Evolutionary conservation across 2,113 vertebrate genomes (phyloP).

Genomic region (Nerophis lumbriciformis): DNA sequence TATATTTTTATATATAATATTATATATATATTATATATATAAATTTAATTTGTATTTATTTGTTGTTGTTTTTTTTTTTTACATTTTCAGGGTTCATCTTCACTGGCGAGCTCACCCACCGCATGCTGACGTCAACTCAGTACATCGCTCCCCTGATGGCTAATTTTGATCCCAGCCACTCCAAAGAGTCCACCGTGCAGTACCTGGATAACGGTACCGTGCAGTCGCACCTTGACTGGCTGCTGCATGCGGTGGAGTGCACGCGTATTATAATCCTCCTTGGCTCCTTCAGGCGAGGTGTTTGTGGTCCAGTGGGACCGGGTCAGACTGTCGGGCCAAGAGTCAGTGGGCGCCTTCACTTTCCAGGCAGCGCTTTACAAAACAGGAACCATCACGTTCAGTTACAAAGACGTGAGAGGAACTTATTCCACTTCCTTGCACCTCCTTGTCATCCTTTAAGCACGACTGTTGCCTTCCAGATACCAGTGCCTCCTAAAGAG

Average conservation of each 20-base stretch:
- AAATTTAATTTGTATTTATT: no score
- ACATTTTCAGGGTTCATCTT: constrained; percentile 82
- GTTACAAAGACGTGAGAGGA: constrained; percentile 85
- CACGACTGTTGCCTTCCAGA: constrained; percentile 56
- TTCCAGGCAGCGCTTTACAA: constrained; percentile 86
- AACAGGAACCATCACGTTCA: constrained; percentile 82
- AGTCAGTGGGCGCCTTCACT: constrained; percentile 83
- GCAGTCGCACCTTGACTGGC: background rate
- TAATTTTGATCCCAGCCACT: constrained; percentile 89
- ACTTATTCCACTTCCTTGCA: background rate
- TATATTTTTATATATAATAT: no score
- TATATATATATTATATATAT: no score
- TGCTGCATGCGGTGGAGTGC: background rate
- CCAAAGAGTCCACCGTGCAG: constrained; percentile 79
- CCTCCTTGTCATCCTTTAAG: background rate
- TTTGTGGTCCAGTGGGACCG: constrained; percentile 93
- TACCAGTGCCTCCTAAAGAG: constrained; percentile 78
- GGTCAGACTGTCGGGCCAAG: constrained; percentile 81
- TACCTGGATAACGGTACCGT: constrained; percentile 85
- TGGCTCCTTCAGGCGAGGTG: constrained; percentile 72
- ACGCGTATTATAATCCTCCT: background rate
- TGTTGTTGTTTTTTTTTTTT: constrained; percentile 1
- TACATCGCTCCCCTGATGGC: constrained; percentile 92
- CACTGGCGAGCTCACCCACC: constrained; percentile 81
- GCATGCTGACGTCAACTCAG: constrained; percentile 86